phyloP scores from a whole-genome alignment of 2,113 vertebrate genomes.

The Gnathonemus echidnorhynchus region DNA sequence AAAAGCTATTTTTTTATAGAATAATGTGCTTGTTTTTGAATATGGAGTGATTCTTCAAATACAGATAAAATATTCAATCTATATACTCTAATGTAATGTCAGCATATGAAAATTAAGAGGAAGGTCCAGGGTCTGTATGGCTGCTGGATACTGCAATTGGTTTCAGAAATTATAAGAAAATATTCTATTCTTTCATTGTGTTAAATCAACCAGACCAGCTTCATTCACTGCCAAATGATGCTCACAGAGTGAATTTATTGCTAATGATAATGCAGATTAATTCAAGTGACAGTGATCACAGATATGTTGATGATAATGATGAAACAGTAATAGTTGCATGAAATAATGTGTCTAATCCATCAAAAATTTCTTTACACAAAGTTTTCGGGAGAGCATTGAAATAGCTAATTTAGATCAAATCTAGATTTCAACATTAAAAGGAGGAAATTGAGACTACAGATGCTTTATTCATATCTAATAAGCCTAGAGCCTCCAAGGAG shows the following conservation, averaged over 20 bases:
- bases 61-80: not conserved
- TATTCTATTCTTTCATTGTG: not conserved
- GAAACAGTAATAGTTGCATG: not conserved
- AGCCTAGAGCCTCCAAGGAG: not conserved
- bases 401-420: not conserved
- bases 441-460: not conserved
- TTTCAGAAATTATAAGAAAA: not conserved
- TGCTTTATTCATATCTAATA: not conserved
- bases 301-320: not conserved
- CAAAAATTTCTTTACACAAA: not conserved
- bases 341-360: not conserved
- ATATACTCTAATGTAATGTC: not conserved
- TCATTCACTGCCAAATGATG: slow-evolving; percentile 1
- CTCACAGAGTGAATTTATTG: not conserved
- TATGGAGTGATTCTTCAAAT: not conserved
- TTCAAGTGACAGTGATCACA: not conserved
- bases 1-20: not conserved
- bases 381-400: not conserved
- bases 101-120: not conserved
- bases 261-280: not conserved
- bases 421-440: not conserved
- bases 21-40: not conserved
- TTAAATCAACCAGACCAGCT: not conserved
- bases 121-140: not conserved
- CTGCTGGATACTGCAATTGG: not conserved